Conservation (phyloP, 2,113 vertebrate genomes). For the Colinus virginianus region DNA sequence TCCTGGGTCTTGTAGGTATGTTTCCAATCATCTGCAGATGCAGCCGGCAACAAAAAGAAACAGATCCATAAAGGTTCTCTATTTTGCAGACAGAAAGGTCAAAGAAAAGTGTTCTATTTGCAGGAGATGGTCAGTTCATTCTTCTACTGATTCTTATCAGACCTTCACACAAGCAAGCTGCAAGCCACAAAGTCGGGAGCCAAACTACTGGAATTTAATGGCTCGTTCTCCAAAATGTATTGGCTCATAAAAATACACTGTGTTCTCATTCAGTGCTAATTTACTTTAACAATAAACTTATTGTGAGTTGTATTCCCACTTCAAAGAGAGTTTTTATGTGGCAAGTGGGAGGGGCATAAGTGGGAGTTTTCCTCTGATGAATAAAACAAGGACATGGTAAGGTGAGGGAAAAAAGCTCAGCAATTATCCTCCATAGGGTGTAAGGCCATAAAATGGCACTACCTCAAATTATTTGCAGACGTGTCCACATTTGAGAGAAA, state of each 20-base stretch:
- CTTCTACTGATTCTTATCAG: conserved; percentile 55
- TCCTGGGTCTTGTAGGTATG: conserved; percentile 61
- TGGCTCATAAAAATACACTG: conserved; percentile 51
- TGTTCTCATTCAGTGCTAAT: conserved; percentile 62
- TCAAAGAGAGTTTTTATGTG: conserved; percentile 68
- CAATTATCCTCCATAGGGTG: conserved; percentile 69
- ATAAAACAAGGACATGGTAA: conserved; percentile 61
- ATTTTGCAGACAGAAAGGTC: conserved; percentile 30
- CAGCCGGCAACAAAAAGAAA: conserved; percentile 22
- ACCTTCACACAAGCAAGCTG: neutral
- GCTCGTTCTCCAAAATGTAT: conserved; percentile 46
- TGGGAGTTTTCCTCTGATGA: conserved; percentile 49
- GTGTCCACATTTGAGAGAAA: conserved; percentile 74
- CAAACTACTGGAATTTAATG: conserved; percentile 72
- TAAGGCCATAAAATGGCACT: conserved; percentile 64
- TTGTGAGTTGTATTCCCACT: conserved; percentile 57
- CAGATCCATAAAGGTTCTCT: conserved; percentile 1
- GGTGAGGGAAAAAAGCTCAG: conserved; percentile 47
- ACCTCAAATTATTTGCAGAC: conserved; percentile 81
- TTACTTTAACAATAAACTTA: conserved; percentile 70
- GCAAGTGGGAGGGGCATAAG: conserved; percentile 32
- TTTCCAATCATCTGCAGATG: conserved; percentile 67
- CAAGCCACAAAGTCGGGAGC: conserved; percentile 32
- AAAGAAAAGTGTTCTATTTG: conserved; percentile 28
- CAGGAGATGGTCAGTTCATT: conserved; percentile 50